Evolutionary conservation across 2,888 invertebrate genomes (phyloP), one percentile per base, ranked within the genome.

Genomic region (Oligia fasciuncula): DNA sequence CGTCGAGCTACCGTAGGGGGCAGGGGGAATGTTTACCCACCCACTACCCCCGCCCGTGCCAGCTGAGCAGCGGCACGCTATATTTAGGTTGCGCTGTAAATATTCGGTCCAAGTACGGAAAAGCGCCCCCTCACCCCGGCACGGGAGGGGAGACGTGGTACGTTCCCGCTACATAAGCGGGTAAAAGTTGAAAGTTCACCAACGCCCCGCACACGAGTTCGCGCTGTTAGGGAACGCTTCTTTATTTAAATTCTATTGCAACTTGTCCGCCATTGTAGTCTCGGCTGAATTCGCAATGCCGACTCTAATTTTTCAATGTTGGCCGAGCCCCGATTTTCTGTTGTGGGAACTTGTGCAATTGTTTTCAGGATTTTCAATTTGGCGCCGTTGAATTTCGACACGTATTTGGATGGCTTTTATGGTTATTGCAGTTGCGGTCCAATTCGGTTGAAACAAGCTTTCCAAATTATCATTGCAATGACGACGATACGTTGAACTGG

Each of bases 191-290:
- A 97, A 96, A 96, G 96, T 96, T 97, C 96, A 96, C 96, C 94
- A 95, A 93, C 95, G 94, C 94, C 93, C 94, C 93, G 94, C 93
- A 93, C 94, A 94, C 93, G 93, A 94, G 94, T 94, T 95, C 94
- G 93, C 93, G 92, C 94, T 94, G 95, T 95, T 94, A 93, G 92
- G 90, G 92, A 95, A 94, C 94, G 95, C 92, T 96, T 96, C 96
- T 96, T 96, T 96, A 96, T 96, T 96, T 95, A 96, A 96, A 96
- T 95, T 95, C 94, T 94, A 97, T 97, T 95, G 97, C 97, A 97
- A 97, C 97, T 96, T 94, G 95, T 93, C 93, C 94, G 89, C 95
- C 94, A 96, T 96, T 97, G 96, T 97, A 96, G 90, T 93, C 93
- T 93, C 91, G 88, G 90, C 92, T 93, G 95, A 95, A 95, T 95